Conservation (phyloP, 2,113 vertebrate species). For the Aythya baeri region DNA sequence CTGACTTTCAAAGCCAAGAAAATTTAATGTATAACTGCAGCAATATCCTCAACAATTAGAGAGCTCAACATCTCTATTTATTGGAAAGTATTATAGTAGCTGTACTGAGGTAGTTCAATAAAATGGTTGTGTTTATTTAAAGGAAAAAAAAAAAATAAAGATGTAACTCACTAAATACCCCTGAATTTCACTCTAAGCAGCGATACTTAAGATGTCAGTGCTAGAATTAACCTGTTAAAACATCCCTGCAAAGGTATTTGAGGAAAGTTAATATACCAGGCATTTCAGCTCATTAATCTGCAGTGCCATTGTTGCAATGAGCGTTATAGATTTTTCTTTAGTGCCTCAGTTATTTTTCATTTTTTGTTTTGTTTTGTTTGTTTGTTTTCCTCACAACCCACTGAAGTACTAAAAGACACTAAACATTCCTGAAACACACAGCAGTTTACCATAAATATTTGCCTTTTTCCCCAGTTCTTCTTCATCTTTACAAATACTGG, state of each 20-base stretch:
- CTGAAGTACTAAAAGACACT: not conserved
- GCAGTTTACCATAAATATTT: not conserved
- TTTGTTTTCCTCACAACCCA: not conserved
- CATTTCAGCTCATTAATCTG: not conserved
- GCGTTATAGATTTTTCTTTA: not conserved
- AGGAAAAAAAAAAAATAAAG: not conserved
- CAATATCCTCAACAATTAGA: not conserved
- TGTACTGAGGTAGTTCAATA: not conserved
- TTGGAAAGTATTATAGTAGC: not conserved
- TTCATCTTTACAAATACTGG: not conserved
- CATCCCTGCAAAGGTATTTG: not conserved
- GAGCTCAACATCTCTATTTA: not conserved
- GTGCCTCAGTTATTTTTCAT: not conserved
- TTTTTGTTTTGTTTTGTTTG: not conserved
- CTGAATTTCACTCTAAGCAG: not conserved
- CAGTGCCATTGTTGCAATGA: not conserved
- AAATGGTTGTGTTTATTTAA: not conserved
- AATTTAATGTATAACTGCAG: not conserved
- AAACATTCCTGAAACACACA: not conserved
- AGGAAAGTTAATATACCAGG: not conserved
- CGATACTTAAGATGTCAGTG: not conserved
- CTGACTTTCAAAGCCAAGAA: not conserved
- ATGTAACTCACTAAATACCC: not conserved
- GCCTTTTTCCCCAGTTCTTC: not conserved
- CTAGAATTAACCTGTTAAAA: not conserved